These are phyloP conservation scores for Cheilosia pagana DNA, from an alignment of 2,888 invertebrate species.

Conservation along the genomic window DNA sequence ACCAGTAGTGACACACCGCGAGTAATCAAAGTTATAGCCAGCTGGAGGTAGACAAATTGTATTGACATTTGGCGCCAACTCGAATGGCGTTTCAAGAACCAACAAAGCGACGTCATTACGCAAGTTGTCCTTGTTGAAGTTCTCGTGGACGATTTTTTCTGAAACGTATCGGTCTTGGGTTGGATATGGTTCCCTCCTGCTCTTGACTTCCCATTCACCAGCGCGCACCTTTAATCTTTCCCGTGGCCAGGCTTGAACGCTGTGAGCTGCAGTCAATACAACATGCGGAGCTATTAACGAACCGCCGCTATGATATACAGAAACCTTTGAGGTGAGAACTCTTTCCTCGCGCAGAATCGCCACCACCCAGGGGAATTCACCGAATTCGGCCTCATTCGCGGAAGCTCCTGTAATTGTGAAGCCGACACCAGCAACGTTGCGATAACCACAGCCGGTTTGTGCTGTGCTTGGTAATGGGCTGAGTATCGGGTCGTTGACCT, in stretches of 20 bases:
- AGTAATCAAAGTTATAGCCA: slow-evolving; percentile 81
- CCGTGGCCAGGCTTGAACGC: slow-evolving; percentile 80
- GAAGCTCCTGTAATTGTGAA: slow-evolving; percentile 86
- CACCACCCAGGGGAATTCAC: slow-evolving; percentile 93
- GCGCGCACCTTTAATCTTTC: slow-evolving; percentile 85
- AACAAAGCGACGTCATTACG: slow-evolving; percentile 90
- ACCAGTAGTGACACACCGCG: slow-evolving; percentile 78
- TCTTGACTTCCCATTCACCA: slow-evolving; percentile 92
- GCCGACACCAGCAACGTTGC: slow-evolving; percentile 89
- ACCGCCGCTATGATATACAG: slow-evolving; percentile 91
- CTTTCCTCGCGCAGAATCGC: slow-evolving; percentile 86
- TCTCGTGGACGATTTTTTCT: slow-evolving; percentile 79
- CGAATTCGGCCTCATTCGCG: slow-evolving; percentile 88
- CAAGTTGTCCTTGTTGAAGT: slow-evolving; percentile 86
- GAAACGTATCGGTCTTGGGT: slow-evolving; percentile 88
- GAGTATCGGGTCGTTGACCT: slow-evolving; percentile 71
- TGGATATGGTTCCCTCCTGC: slow-evolving; percentile 87
- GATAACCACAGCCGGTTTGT: slow-evolving; percentile 86
- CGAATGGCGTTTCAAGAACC: slow-evolving; percentile 86
- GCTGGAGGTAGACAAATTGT: slow-evolving; percentile 87
- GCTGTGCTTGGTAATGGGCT: slow-evolving; percentile 72
- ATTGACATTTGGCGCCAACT: slow-evolving; percentile 87
- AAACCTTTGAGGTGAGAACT: slow-evolving; percentile 83
- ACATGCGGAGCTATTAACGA: slow-evolving; percentile 89
- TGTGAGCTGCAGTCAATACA: slow-evolving; percentile 92